A percentile compares a stretch with the other conserved stretches of the same genome.
Evolutionary conservation across 2,797 vertebrate genomes (phyloP).

Genomic region (Pterois miles): DNA sequence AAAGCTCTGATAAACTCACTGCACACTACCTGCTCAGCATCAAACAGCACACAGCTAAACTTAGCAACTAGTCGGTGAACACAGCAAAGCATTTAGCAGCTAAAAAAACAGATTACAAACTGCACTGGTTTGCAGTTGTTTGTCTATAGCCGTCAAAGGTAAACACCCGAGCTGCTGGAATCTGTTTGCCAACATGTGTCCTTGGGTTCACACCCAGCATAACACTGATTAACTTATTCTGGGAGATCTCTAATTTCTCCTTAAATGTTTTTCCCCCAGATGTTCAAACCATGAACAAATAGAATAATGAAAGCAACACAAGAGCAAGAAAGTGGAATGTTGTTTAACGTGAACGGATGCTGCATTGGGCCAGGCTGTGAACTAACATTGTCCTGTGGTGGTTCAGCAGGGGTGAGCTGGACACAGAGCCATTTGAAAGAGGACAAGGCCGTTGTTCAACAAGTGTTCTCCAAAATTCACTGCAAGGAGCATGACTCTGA

Average conservation of each 20-base stretch:
- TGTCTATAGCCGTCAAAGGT: background rate
- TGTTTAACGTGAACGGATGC: slow-evolving; percentile 48
- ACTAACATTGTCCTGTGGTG: slow-evolving; percentile 56
- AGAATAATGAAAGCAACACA: slow-evolving; percentile 32
- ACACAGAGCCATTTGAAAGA: slow-evolving; percentile 63
- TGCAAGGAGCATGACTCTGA: slow-evolving; percentile 81
- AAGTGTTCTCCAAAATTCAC: slow-evolving; percentile 78
- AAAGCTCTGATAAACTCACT: background rate
- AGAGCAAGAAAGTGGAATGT: slow-evolving; percentile 11
- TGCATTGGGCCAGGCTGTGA: slow-evolving; percentile 38
- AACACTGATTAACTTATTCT: slow-evolving; percentile 8
- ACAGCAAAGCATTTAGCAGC: background rate
- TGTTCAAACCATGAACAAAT: slow-evolving; percentile 22
- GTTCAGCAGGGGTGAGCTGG: slow-evolving; percentile 41
- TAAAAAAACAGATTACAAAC: background rate
- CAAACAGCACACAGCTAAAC: background rate
- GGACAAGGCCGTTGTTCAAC: slow-evolving; percentile 80
- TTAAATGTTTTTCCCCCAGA: slow-evolving; percentile 11
- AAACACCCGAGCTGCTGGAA: background rate
- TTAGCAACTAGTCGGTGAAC: background rate
- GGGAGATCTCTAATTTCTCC: background rate
- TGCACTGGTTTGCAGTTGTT: background rate
- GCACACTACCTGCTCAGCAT: background rate
- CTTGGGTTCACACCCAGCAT: slow-evolving; percentile 6
- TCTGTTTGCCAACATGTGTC: slow-evolving; percentile 11